Conservation (phyloP, 1,140 invertebrate species). For the Leptinotarsa undecemlineata region DNA sequence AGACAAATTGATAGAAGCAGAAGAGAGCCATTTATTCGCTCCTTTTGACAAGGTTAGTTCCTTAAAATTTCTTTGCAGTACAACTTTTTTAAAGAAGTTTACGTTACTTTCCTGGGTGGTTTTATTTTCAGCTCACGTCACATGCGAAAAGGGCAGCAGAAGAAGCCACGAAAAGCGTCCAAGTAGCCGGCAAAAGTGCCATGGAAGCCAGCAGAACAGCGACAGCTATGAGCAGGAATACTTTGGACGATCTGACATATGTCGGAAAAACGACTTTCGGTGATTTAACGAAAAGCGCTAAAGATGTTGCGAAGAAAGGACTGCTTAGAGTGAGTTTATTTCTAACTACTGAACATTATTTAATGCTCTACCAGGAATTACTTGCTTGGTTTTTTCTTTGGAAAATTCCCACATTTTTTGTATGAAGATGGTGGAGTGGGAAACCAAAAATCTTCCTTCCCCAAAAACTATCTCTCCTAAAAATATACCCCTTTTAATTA, state of each 20-base stretch:
- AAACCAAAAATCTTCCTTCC: too few relatives aligned
- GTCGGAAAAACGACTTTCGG: slow-evolving; percentile 84
- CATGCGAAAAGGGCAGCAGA: slow-evolving; percentile 88
- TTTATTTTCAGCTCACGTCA: slow-evolving; percentile 69
- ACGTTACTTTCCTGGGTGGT: not conserved
- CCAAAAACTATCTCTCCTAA: too few relatives aligned
- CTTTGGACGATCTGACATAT: slow-evolving; percentile 83
- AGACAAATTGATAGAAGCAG: slow-evolving; percentile 69
- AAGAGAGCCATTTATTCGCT: slow-evolving; percentile 71
- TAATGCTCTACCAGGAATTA: too few relatives aligned
- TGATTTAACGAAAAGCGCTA: slow-evolving; percentile 88
- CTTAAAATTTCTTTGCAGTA: not conserved
- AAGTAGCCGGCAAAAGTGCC: slow-evolving; percentile 80
- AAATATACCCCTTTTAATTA: too few relatives aligned
- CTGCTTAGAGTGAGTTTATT: slow-evolving; percentile 69
- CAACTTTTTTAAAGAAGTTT: not conserved
- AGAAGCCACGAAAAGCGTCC: slow-evolving; percentile 79
- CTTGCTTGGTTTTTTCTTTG: too few relatives aligned
- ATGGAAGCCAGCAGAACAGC: slow-evolving; percentile 85
- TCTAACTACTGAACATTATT: not conserved
- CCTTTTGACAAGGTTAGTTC: slow-evolving; percentile 73
- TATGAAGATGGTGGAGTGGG: too few relatives aligned
- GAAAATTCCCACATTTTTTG: too few relatives aligned
- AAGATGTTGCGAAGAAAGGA: slow-evolving; percentile 86
- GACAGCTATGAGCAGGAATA: slow-evolving; percentile 85